Evolutionary conservation across 2,888 invertebrate species (phyloP), one percentile per base, ranked within the genome.

Genomic region (Anoplius nigerrimus): DNA sequence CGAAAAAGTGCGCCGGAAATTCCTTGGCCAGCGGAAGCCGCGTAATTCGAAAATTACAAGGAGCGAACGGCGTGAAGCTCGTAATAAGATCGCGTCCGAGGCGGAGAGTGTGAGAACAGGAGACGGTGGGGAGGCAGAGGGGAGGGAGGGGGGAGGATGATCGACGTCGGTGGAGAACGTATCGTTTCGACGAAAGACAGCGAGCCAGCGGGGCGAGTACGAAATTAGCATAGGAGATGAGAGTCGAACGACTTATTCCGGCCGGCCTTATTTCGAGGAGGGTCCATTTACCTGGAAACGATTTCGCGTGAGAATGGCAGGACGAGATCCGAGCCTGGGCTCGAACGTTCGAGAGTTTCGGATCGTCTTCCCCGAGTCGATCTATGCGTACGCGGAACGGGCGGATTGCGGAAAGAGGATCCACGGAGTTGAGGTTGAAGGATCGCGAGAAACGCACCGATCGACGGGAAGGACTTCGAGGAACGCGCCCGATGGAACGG

Each of bases 401-500:
- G 11, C 34, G 11, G n/a, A 21, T 6, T 0, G 46, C 11, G 22
- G 55, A 27, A 6, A 6, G 53, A 21, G 48, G 6, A 6, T 24
- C n/a, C n/a, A n/a, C 11, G 34, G 34, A 6, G 1, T 34, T 13
- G 34, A 24, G 34, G 34, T 5, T 34, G 34, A 34, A 34, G 34
- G 42, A 55, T 48, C 45, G 54, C 62, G 45, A 34, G 66, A 58
- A 67, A 52, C 66, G 51, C 45, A 20, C 58, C 51, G 27, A 52
- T 64, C 27, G 15, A 45, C 27, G 45, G 24, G 59, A 68, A 66
- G 58, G 18, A 48, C 27, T 51, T 48, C 62, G 22, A 58, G 58
- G 53, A 64, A 46, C 56, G 43, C 24, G n/a, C 54, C 16, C 54
- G 55, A 64, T 55, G 43, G 48, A 46, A 42, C n/a, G 64, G 34